Percentiles rank a stretch among this genome's conserved stretches.
These are phyloP conservation scores for Stegana nigrithorax DNA, from an alignment of 2,888 invertebrate species.

Conservation along the genomic window DNA sequence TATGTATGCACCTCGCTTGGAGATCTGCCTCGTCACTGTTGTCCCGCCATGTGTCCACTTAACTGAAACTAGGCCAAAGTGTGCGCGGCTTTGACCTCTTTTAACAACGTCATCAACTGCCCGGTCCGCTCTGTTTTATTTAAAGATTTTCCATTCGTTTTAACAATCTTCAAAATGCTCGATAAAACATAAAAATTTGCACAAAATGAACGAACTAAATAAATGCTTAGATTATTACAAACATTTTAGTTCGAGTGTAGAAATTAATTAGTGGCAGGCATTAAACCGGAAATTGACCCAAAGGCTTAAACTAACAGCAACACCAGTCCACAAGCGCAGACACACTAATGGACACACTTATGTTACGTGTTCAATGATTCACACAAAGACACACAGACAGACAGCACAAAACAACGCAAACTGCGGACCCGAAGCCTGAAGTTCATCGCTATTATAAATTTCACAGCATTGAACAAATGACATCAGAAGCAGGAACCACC, in stretches of 20 bases:
- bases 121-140: not conserved
- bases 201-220: not conserved
- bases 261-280: slow-evolving; percentile 22
- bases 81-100: slow-evolving; percentile 9
- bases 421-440: too few species aligned
- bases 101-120: too few species aligned
- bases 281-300: slow-evolving; percentile 28
- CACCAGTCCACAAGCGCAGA: too few species aligned
- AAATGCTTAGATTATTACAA: not conserved
- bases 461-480: slow-evolving; percentile 38
- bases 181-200: not conserved
- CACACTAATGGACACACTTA: slow-evolving; percentile 14
- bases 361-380: too few species aligned
- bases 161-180: not conserved
- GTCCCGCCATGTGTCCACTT: too few species aligned
- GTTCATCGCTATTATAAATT: slow-evolving; percentile 8
- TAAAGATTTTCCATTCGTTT: too few species aligned
- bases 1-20: too few species aligned
- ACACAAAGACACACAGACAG: too few species aligned
- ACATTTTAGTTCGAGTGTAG: not conserved
- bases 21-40: too few species aligned
- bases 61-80: slow-evolving; percentile 8
- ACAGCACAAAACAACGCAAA: too few species aligned
- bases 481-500: slow-evolving; percentile 50
- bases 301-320: slow-evolving; percentile 8